phyloP scores from a whole-genome alignment of 2,888 invertebrate species.

The Eupsilia transversa region DNA sequence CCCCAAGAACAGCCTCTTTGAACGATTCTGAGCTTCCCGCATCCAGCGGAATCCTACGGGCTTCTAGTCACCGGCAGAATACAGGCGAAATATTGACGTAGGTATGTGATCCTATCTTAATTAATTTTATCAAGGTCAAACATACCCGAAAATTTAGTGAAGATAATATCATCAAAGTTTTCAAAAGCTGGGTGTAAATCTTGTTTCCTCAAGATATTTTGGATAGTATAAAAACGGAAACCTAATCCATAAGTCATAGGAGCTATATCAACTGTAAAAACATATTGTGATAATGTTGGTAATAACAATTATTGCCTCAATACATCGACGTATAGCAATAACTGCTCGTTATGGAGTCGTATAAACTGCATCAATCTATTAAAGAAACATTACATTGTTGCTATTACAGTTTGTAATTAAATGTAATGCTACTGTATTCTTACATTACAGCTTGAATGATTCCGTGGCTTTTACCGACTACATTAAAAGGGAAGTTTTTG shows the following conservation, averaged over 20 bases:
- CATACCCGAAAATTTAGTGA: neutral
- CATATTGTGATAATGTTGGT: constrained; percentile 18
- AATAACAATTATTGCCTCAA: constrained; percentile 3
- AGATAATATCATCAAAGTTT: neutral
- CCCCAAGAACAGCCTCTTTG: no score
- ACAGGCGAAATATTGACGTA: no score
- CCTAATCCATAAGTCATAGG: neutral
- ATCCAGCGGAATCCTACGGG: no score
- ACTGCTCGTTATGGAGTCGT: constrained; percentile 3
- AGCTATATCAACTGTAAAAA: neutral
- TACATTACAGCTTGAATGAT: neutral
- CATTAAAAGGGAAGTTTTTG: neutral
- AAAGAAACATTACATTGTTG: neutral
- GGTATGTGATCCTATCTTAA: no score
- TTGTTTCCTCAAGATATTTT: neutral
- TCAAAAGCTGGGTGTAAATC: neutral
- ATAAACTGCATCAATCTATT: constrained; percentile 13
- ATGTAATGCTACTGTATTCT: neutral
- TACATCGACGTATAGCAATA: neutral
- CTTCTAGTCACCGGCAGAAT: no score
- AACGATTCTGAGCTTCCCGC: no score
- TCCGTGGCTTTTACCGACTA: neutral
- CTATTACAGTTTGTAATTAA: constrained; percentile 12
- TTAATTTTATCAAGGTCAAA: no score
- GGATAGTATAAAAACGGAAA: neutral